Evolutionary conservation across 92 coral and sea anemone species (phyloP).

Genomic region (Hydrozoanthus gracilis): DNA sequence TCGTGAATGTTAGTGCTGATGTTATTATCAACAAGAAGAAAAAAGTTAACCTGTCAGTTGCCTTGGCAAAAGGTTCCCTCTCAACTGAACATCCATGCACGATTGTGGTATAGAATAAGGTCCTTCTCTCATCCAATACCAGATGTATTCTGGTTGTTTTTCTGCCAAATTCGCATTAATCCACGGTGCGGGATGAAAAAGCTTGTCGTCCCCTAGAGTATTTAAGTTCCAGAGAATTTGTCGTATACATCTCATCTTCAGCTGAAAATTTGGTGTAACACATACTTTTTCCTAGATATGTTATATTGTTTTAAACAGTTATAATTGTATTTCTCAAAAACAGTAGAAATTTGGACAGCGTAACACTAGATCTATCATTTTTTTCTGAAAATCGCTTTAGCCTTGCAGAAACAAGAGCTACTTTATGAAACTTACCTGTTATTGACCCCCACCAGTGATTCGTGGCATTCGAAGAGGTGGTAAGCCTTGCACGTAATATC

Average conservation of each 20-base stretch:
- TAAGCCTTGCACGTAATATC: constrained; percentile 65
- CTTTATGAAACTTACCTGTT: neutral
- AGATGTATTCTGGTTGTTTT: constrained; percentile 68
- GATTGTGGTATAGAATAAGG: constrained; percentile 68
- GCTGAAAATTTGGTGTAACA: neutral
- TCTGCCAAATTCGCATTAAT: constrained; percentile 63
- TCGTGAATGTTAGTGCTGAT: no score
- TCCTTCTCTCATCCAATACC: constrained; percentile 95
- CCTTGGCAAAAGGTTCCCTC: constrained; percentile 50
- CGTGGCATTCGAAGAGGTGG: constrained; percentile 62
- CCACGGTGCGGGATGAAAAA: constrained; percentile 86
- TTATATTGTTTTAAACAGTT: no score
- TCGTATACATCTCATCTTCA: neutral
- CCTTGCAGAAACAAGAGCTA: neutral
- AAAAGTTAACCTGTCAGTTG: neutral
- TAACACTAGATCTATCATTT: neutral
- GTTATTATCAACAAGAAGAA: no score
- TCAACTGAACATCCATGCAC: constrained; percentile 71
- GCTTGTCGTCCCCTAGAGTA: constrained; percentile 42
- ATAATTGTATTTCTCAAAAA: no score
- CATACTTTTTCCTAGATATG: no score
- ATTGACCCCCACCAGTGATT: constrained; percentile 62
- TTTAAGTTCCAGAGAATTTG: neutral
- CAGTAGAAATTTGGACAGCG: no score
- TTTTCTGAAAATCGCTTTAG: neutral